Percentiles rank a stretch among this genome's conserved stretches.
phyloP scores from a whole-genome alignment of 2,797 vertebrate genomes.

The Pantherophis alleghaniensis region DNA sequence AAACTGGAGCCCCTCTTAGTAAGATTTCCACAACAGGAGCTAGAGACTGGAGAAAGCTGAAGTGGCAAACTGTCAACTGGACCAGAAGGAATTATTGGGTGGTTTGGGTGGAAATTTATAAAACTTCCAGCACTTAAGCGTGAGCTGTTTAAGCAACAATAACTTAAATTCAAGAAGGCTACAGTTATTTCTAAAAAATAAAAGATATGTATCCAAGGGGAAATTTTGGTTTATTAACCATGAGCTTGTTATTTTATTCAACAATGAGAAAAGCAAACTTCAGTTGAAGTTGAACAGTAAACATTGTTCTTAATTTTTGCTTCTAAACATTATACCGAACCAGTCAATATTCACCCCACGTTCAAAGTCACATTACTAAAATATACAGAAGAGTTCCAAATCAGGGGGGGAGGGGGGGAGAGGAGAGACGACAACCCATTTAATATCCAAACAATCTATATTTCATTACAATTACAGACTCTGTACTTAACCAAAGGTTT shows the following conservation, averaged over 20 bases:
- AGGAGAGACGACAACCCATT: not conserved
- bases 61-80: not conserved
- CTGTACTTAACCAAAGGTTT: not conserved
- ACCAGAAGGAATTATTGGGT: not conserved
- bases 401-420: accelerated
- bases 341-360: not conserved
- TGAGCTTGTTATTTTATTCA: not conserved
- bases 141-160: not conserved
- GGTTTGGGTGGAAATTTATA: not conserved
- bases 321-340: not conserved
- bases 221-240: not conserved
- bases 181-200: not conserved
- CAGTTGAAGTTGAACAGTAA: not conserved
- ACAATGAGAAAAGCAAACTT: not conserved
- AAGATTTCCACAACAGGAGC: not conserved
- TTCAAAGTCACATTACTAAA: not conserved
- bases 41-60: not conserved
- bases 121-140: not conserved
- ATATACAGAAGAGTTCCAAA: not conserved
- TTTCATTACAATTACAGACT: not conserved
- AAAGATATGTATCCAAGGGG: not conserved
- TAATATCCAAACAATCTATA: not conserved
- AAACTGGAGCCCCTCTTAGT: not conserved
- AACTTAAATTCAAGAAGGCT: not conserved
- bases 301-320: not conserved